These are phyloP conservation scores for Lacanobia wlatinum DNA, from an alignment of 2,888 invertebrate species.

Conservation along the genomic window DNA sequence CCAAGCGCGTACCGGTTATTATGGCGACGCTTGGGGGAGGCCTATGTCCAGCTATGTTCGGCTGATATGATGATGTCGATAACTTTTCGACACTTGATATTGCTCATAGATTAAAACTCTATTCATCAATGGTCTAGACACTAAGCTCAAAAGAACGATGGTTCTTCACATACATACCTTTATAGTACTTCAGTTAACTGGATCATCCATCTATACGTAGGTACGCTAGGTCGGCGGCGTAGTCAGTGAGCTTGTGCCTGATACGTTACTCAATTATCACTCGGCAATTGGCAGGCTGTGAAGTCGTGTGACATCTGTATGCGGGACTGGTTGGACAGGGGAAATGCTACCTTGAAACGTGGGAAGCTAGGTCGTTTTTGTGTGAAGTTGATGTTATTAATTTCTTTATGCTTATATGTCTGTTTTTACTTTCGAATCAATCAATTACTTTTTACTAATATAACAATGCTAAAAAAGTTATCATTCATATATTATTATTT, in stretches of 20 bases:
- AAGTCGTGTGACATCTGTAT: constrained; percentile 13
- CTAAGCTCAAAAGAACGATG: neutral
- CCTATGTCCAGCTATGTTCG: no score
- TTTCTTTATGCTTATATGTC: neutral
- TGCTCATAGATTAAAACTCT: no score
- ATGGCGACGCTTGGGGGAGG: no score
- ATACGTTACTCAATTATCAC: constrained; percentile 39
- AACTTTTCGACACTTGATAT: no score
- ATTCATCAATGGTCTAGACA: neutral
- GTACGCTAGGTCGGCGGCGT: neutral
- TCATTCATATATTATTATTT: no score
- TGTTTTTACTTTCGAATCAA: no score
- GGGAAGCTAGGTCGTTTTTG: neutral
- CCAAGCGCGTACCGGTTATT: no score
- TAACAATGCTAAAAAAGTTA: no score
- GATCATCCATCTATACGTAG: neutral
- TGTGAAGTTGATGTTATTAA: neutral
- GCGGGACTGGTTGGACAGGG: neutral
- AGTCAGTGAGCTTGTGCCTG: neutral
- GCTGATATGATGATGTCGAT: no score
- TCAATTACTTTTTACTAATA: no score
- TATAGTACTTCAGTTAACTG: neutral
- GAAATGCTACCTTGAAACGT: neutral
- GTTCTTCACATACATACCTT: neutral
- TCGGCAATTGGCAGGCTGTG: constrained; percentile 17